Conservation (phyloP, 2,113 vertebrate species). For the Prietella phreatophila region DNA sequence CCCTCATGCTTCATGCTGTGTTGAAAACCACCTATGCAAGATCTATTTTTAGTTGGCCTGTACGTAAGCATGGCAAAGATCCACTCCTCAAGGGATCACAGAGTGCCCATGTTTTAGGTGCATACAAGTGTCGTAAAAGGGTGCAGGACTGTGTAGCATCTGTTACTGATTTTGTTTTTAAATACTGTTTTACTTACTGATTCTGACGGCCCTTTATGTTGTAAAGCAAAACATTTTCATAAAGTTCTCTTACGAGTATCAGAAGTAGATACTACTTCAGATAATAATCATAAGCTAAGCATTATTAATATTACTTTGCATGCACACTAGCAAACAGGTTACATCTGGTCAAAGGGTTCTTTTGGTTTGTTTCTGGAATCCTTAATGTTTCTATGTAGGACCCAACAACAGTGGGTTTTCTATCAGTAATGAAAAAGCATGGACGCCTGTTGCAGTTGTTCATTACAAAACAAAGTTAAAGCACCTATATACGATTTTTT, state of each 20-base stretch:
- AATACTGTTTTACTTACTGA: too few relatives aligned
- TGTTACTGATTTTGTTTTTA: background rate
- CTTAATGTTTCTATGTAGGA: background rate
- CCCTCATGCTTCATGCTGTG: background rate
- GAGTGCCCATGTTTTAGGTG: background rate
- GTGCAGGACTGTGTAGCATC: background rate
- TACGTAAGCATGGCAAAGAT: background rate
- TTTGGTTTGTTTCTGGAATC: background rate
- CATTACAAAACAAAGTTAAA: background rate
- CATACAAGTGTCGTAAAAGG: background rate
- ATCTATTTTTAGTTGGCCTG: slow-evolving; percentile 28
- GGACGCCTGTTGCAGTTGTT: background rate
- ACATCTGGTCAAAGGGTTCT: background rate
- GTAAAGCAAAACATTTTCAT: background rate
- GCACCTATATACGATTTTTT: too few relatives aligned
- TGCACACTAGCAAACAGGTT: too few relatives aligned
- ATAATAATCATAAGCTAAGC: background rate
- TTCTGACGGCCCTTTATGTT: background rate
- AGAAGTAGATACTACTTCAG: background rate
- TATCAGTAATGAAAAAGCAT: background rate
- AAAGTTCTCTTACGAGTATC: background rate
- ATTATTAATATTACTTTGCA: background rate
- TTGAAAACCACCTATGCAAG: slow-evolving; percentile 2
- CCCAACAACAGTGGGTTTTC: background rate
- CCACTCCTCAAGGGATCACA: background rate